Percentiles rank a stretch among this genome's conserved stretches.
phyloP scores from a whole-genome alignment of 2,113 vertebrate species.

The Panthera tigris region DNA sequence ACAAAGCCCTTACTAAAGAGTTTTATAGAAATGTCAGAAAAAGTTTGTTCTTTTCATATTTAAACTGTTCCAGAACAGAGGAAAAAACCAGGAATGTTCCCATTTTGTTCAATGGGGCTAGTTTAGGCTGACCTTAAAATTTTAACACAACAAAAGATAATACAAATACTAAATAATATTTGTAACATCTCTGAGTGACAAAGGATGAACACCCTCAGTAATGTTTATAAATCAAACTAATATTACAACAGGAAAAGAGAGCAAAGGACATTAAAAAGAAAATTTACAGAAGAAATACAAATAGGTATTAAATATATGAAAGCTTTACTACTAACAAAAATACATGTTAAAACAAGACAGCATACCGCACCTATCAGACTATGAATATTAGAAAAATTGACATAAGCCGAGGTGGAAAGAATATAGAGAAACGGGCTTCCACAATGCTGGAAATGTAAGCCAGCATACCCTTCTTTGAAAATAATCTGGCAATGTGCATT shows the following conservation, averaged over 20 bases:
- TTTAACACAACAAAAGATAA: slow-evolving; percentile 4
- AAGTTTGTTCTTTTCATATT: not conserved
- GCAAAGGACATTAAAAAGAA: slow-evolving; percentile 2
- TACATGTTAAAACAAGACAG: not conserved
- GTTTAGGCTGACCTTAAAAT: not conserved
- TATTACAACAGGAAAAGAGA: not conserved
- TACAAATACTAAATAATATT: not conserved
- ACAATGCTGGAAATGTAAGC: not conserved
- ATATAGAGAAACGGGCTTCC: not conserved
- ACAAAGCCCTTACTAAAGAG: not conserved
- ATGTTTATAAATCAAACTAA: slow-evolving; percentile 6
- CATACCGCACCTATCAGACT: not conserved
- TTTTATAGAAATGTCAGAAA: not conserved
- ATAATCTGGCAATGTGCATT: not conserved
- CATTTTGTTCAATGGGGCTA: not conserved
- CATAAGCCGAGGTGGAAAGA: not conserved
- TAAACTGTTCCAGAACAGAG: not conserved
- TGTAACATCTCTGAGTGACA: not conserved
- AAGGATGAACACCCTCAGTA: not conserved
- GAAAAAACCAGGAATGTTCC: not conserved
- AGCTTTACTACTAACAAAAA: slow-evolving; percentile 33
- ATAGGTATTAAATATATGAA: slow-evolving; percentile 21
- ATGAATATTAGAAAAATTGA: not conserved
- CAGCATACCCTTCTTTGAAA: not conserved
- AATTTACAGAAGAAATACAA: slow-evolving; percentile 44